Conservation (phyloP, 1,140 invertebrate genomes). For the Popillia japonica region DNA sequence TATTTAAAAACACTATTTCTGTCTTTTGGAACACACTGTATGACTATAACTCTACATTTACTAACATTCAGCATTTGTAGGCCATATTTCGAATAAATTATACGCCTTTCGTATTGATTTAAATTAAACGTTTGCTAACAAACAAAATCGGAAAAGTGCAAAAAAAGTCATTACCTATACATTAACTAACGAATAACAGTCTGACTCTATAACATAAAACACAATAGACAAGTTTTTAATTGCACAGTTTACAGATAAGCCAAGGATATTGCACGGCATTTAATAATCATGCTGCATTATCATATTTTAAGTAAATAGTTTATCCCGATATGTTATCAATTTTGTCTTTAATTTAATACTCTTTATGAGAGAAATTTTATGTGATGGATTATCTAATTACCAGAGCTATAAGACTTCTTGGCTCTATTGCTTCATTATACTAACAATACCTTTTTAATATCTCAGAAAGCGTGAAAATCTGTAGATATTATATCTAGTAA, state of each 20-base stretch:
- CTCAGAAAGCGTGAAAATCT: neutral
- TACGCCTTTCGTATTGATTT: neutral
- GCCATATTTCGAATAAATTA: neutral
- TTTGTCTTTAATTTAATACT: too few species aligned
- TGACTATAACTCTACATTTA: too few species aligned
- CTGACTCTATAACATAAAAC: neutral
- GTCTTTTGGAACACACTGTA: too few species aligned
- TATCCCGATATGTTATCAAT: constrained; percentile 10
- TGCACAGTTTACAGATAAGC: neutral
- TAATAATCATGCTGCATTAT: neutral
- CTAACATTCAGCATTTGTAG: neutral
- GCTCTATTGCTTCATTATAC: constrained; percentile 6
- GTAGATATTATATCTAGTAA: neutral
- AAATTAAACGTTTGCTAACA: neutral
- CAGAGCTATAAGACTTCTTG: neutral
- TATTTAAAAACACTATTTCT: too few species aligned
- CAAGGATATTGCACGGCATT: constrained; percentile 1
- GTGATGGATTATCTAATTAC: neutral
- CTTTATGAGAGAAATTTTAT: neutral
- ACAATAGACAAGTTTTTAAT: neutral
- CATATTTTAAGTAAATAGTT: neutral
- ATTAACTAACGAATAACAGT: neutral
- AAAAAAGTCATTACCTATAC: neutral
- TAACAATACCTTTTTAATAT: neutral
- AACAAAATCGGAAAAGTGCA: neutral